Evolutionary conservation across 2,797 vertebrate genomes (phyloP).

Genomic region (Pelodytes ibericus): DNA sequence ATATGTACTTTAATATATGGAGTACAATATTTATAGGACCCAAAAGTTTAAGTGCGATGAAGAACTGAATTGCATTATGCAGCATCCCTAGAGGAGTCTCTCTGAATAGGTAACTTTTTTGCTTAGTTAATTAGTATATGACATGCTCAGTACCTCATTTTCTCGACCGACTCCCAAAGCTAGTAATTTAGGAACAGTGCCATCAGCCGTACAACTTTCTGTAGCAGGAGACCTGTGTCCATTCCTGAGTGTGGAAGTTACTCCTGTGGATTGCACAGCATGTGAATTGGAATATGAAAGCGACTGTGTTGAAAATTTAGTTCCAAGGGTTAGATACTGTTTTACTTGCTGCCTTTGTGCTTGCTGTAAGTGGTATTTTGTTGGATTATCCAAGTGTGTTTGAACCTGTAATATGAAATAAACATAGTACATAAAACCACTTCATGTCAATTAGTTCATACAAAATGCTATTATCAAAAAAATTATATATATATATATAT

Average conservation of each 20-base stretch:
- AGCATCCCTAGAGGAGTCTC: too few species aligned
- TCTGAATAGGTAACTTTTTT: too few species aligned
- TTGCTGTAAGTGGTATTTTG: conserved; percentile 86
- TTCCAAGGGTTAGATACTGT: conserved; percentile 88
- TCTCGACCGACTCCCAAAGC: conserved; percentile 77
- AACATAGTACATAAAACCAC: too few species aligned
- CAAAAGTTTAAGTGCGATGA: too few species aligned
- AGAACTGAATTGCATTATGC: too few species aligned
- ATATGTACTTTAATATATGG: too few species aligned
- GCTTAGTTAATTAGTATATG: too few species aligned
- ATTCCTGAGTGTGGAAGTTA: conserved; percentile 76
- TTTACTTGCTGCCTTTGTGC: conserved; percentile 88
- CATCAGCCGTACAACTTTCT: conserved; percentile 73
- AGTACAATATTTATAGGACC: too few species aligned
- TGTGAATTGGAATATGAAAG: conserved; percentile 74
- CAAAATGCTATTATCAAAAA: neutral
- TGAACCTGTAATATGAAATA: conserved; percentile 77
- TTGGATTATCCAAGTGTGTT: conserved; percentile 86
- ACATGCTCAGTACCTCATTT: conserved; percentile 75
- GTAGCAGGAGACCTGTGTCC: conserved; percentile 76
- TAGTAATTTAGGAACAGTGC: conserved; percentile 80
- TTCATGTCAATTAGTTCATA: too few species aligned
- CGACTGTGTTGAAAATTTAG: conserved; percentile 77
- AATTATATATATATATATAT: neutral
- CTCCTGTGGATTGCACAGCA: conserved; percentile 70